A percentile compares a stretch with the other conserved stretches of the same genome.
These are phyloP conservation scores for Sander vitreus DNA, from an alignment of 2,113 vertebrate genomes.

Conservation along the genomic window DNA sequence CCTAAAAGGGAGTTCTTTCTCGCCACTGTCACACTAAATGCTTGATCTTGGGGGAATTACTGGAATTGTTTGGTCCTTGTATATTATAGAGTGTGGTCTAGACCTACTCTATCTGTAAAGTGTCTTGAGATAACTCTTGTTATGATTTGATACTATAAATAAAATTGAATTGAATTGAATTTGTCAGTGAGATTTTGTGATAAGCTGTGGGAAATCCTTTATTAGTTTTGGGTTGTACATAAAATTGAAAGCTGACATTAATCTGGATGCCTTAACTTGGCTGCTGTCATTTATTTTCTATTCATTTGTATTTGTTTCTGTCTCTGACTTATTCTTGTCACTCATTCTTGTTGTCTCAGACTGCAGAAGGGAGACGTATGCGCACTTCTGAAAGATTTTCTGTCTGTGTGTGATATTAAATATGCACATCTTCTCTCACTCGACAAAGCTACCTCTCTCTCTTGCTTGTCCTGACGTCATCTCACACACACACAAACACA, in stretches of 20 bases:
- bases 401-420: constrained; percentile 67
- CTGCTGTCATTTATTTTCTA: constrained; percentile 36
- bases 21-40: too few species aligned
- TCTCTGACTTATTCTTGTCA: constrained; percentile 34
- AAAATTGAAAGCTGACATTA: constrained; percentile 49
- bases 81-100: too few species aligned
- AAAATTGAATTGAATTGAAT: background rate
- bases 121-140: too few species aligned
- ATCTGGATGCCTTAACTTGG: constrained; percentile 18
- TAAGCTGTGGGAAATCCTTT: constrained; percentile 54
- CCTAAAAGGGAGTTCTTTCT: too few species aligned
- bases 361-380: constrained; percentile 40
- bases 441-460: constrained; percentile 37
- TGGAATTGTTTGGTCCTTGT: too few species aligned
- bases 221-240: constrained; percentile 54
- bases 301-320: constrained; percentile 34
- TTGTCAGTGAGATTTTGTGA: constrained; percentile 42
- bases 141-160: too few species aligned
- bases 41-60: too few species aligned
- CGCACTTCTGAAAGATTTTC: constrained; percentile 60
- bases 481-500: background rate
- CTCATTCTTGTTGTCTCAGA: constrained; percentile 52
- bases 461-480: background rate
- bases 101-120: too few species aligned
- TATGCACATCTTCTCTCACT: constrained; percentile 56